These are phyloP conservation scores for Talpa occidentalis DNA, from an alignment of 2,113 vertebrate species.

Conservation along the genomic window DNA sequence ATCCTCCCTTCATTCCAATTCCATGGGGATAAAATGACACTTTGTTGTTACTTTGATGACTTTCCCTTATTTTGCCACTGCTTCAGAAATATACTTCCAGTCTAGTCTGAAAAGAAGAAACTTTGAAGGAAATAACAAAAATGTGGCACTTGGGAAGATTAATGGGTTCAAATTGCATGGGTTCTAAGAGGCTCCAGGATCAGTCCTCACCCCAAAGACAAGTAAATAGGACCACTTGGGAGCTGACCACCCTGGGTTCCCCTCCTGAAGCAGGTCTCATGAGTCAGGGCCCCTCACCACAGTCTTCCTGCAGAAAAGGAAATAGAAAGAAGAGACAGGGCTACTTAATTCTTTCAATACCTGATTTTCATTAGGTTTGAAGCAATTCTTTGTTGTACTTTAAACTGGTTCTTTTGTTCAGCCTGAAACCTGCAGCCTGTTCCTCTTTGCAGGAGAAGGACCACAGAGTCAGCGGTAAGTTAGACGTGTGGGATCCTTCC, in stretches of 20 bases:
- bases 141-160: background rate
- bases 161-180: background rate
- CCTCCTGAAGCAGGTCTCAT: background rate
- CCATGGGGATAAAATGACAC: background rate
- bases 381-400: slow-evolving; percentile 70
- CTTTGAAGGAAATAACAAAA: background rate
- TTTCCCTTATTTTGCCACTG: background rate
- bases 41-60: background rate
- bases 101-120: background rate
- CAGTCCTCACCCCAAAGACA: background rate
- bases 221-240: too few relatives aligned
- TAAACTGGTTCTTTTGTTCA: slow-evolving; percentile 66
- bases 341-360: slow-evolving; percentile 43
- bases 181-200: background rate
- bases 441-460: background rate
- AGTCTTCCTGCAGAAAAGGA: background rate
- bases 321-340: slow-evolving; percentile 43
- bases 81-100: background rate
- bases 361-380: slow-evolving; percentile 55
- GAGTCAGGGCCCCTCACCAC: background rate
- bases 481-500: slow-evolving; percentile 61
- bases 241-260: background rate
- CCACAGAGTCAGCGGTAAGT: background rate
- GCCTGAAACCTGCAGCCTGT: background rate
- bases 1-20: background rate